phyloP scores from a whole-genome alignment of 2,113 vertebrate species.

The Oophaga pumilio region DNA sequence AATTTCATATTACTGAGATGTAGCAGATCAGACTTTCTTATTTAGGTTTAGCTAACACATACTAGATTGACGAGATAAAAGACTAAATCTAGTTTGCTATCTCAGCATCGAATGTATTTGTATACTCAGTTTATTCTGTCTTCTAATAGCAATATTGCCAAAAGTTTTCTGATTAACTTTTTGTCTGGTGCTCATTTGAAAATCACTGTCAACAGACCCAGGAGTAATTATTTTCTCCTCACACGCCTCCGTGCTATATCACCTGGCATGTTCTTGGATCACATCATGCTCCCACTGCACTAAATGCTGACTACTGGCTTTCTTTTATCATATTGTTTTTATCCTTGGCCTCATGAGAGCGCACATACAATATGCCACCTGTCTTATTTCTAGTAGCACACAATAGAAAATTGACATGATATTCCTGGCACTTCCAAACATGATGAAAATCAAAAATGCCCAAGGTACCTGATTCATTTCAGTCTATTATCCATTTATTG shows the following conservation, averaged over 20 bases:
- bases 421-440: conserved; percentile 22
- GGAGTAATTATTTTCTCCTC: neutral
- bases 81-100: neutral
- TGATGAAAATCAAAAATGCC: conserved; percentile 31
- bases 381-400: conserved; percentile 20
- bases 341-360: conserved; percentile 16
- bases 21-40: neutral
- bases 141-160: neutral
- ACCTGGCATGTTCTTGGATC: conserved; percentile 16
- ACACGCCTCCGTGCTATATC: neutral
- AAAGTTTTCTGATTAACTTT: neutral
- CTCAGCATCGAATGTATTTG: neutral
- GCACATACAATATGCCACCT: conserved; percentile 28
- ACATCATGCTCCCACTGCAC: conserved; percentile 14
- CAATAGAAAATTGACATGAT: conserved; percentile 25
- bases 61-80: too few species aligned
- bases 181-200: neutral
- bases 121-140: neutral
- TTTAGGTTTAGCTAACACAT: neutral
- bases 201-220: neutral
- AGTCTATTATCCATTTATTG: conserved; percentile 17
- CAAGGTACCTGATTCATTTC: conserved; percentile 9
- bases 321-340: conserved; percentile 39
- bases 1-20: neutral
- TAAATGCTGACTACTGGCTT: conserved; percentile 33